Evolutionary conservation across 2,113 vertebrate species (phyloP).

Genomic region (Melanostigma gelatinosum): DNA sequence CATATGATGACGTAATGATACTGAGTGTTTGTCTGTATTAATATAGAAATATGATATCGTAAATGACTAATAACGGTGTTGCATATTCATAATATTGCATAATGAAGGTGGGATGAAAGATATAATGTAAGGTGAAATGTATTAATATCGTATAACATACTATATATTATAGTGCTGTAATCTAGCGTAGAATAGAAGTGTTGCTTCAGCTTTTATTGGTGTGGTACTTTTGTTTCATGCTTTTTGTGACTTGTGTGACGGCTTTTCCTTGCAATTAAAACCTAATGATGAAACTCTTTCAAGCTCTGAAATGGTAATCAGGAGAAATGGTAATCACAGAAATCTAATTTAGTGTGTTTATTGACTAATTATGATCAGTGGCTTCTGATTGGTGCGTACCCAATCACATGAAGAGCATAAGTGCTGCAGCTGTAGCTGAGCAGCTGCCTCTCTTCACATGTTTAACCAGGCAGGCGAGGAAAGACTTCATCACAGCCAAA

Average conservation of each 20-base stretch:
- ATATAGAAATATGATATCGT: neutral
- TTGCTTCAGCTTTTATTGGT: neutral
- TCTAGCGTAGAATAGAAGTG: neutral
- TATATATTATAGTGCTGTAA: neutral
- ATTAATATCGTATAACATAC: neutral
- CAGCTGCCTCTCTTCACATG: conserved; percentile 11
- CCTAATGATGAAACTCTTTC: neutral
- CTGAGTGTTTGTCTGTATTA: neutral
- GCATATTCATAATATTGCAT: neutral
- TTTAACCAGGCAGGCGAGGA: conserved; percentile 90
- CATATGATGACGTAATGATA: neutral
- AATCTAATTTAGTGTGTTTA: neutral
- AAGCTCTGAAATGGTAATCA: neutral
- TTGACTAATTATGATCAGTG: neutral
- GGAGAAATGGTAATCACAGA: neutral
- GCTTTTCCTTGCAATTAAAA: neutral
- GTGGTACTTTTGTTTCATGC: neutral
- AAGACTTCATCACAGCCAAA: conserved; percentile 98
- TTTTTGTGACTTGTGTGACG: neutral
- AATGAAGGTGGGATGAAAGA: no score
- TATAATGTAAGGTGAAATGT: neutral
- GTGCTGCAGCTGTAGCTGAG: neutral
- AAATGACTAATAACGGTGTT: no score
- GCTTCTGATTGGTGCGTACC: neutral
- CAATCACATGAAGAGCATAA: neutral